Evolutionary conservation across 2,113 vertebrate species (phyloP).

Genomic region (Passer montanus): DNA sequence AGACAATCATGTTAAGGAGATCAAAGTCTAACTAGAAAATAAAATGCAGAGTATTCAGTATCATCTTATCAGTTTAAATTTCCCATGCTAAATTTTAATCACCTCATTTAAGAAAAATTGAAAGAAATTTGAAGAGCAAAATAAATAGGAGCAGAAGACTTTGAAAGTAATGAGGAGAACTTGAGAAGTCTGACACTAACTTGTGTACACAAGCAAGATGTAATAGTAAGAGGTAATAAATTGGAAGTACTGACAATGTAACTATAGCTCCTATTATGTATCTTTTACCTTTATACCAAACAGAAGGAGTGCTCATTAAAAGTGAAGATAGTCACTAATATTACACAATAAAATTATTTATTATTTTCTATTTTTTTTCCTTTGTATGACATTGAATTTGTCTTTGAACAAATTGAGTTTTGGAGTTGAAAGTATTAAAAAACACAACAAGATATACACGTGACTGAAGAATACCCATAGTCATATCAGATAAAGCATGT

Average conservation of each 20-base stretch:
- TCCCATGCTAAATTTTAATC: background rate
- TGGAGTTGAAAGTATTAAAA: background rate
- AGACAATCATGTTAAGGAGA: background rate
- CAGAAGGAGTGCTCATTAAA: background rate
- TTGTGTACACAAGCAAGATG: background rate
- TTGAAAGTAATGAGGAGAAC: background rate
- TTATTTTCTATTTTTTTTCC: background rate
- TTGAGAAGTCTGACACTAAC: background rate
- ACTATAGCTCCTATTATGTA: background rate
- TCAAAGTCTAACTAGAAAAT: background rate
- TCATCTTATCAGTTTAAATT: background rate
- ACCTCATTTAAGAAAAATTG: background rate
- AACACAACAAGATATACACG: background rate
- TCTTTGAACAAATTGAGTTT: background rate
- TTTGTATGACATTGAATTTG: background rate
- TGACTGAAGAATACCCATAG: background rate
- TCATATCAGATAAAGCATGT: background rate
- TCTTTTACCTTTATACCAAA: background rate
- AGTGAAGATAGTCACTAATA: background rate
- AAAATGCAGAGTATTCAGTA: background rate
- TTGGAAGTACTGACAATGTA: background rate
- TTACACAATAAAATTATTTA: background rate
- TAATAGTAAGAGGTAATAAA: background rate
- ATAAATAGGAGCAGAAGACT: background rate
- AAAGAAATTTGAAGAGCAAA: background rate